A percentile compares a stretch with the other conserved stretches of the same genome.
phyloP scores from a whole-genome alignment of 1,140 invertebrate species.

The Ectropis grisescens region DNA sequence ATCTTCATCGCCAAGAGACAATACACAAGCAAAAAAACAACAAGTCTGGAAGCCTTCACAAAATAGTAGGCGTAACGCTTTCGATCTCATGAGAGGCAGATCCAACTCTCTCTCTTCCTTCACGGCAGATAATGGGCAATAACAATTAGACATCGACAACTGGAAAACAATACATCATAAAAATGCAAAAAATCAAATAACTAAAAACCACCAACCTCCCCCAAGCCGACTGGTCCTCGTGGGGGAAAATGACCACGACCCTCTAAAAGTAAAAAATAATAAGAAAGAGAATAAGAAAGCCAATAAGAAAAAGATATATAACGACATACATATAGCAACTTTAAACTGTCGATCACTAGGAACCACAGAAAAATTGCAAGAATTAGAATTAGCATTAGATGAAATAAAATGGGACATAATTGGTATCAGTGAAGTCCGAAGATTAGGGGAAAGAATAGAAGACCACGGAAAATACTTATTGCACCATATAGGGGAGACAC shows the following conservation, averaged over 20 bases:
- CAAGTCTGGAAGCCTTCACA: constrained; percentile 1
- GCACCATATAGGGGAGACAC: not conserved
- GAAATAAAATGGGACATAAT: constrained; percentile 1
- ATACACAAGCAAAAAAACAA: constrained; percentile 6
- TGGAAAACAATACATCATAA: constrained; percentile 4
- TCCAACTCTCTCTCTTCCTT: constrained; percentile 4
- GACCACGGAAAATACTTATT: constrained; percentile 1
- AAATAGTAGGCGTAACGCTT: constrained; percentile 7
- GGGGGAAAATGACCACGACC: not conserved
- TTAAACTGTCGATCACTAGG: not conserved
- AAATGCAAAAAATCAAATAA: not conserved
- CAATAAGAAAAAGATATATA: not conserved
- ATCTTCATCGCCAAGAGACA: constrained; percentile 3
- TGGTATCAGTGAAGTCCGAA: constrained; percentile 1
- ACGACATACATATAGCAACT: not conserved
- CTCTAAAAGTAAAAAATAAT: too few relatives aligned
- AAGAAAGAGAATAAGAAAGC: not conserved
- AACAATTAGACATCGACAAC: constrained; percentile 6
- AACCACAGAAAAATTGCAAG: not conserved
- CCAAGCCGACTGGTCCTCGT: too few relatives aligned
- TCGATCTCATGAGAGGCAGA: constrained; percentile 3
- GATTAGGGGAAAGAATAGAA: constrained; percentile 2
- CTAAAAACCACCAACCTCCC: too few relatives aligned
- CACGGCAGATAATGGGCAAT: constrained; percentile 9
- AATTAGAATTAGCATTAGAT: not conserved